These are phyloP conservation scores for Drosophila macrospina DNA, from an alignment of 2,888 invertebrate species.

Conservation along the genomic window DNA sequence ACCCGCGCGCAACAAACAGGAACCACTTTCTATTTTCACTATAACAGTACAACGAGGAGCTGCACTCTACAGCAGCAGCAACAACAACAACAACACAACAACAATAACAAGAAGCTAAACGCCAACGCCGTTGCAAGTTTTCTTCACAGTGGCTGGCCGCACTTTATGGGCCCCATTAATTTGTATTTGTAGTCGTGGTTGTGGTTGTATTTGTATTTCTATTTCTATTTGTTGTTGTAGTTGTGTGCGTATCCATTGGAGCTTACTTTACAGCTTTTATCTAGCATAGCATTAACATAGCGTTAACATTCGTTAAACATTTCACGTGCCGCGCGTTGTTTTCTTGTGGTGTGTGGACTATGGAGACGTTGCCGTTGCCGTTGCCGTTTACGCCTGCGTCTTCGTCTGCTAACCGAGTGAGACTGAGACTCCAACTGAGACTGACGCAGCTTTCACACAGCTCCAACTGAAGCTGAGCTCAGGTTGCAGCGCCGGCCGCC, in stretches of 20 bases:
- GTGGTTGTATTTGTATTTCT: conserved; percentile 39
- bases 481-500: conserved; percentile 33
- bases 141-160: conserved; percentile 69
- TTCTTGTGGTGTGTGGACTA: neutral
- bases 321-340: conserved; percentile 64
- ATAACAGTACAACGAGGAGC: conserved; percentile 74
- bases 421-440: conserved; percentile 55
- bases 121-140: conserved; percentile 67
- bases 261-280: conserved; percentile 62
- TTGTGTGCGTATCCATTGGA: conserved; percentile 27
- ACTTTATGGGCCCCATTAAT: conserved; percentile 71
- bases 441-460: neutral
- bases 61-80: conserved; percentile 31
- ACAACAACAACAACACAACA: conserved; percentile 18
- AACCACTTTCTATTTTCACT: conserved; percentile 85
- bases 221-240: conserved; percentile 14
- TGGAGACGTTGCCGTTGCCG: conserved; percentile 48
- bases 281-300: conserved; percentile 67
- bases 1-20: conserved; percentile 77
- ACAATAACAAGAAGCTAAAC: conserved; percentile 33
- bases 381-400: conserved; percentile 58
- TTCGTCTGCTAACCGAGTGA: conserved; percentile 57
- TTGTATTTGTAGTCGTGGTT: conserved; percentile 38
- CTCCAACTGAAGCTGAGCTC: conserved; percentile 49
- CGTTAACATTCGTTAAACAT: conserved; percentile 68